Evolutionary conservation across 2,797 vertebrate genomes (phyloP).

Genomic region (Acanthiza pusilla): DNA sequence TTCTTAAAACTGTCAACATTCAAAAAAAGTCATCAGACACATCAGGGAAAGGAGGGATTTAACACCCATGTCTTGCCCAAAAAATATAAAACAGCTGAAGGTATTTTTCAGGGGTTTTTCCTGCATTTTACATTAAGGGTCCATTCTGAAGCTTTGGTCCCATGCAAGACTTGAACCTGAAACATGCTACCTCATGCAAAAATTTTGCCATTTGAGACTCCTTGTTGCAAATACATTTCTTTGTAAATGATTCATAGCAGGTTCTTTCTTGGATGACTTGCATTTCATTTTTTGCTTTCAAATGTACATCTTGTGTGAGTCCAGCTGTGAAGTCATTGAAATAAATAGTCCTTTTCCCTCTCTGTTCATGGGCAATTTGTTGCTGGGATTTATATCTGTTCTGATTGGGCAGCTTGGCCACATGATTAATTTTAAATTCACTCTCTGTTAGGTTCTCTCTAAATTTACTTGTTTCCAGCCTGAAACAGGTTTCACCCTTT

Average conservation of each 20-base stretch:
- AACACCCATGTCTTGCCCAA: not conserved
- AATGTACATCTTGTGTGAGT: not conserved
- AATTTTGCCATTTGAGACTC: not conserved
- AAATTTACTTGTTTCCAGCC: not conserved
- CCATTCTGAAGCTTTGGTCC: not conserved
- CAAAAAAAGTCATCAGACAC: not conserved
- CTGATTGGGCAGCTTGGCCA: not conserved
- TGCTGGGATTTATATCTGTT: not conserved
- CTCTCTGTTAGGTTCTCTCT: not conserved
- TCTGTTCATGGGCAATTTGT: not conserved
- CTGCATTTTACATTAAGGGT: not conserved
- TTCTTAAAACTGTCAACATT: not conserved
- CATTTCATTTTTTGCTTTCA: constrained; percentile 20
- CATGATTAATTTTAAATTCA: not conserved
- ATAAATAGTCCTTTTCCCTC: constrained; percentile 10
- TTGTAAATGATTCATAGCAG: constrained; percentile 16
- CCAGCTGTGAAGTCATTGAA: constrained; percentile 25
- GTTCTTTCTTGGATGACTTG: constrained; percentile 31
- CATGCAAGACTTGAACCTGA: not conserved
- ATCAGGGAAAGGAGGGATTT: not conserved
- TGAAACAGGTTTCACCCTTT: not conserved
- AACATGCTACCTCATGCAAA: not conserved
- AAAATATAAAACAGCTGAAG: not conserved
- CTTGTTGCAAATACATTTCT: constrained; percentile 2
- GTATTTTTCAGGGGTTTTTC: not conserved